Conservation (phyloP, 2,888 invertebrate genomes). For the Ariolimax columbianus region DNA sequence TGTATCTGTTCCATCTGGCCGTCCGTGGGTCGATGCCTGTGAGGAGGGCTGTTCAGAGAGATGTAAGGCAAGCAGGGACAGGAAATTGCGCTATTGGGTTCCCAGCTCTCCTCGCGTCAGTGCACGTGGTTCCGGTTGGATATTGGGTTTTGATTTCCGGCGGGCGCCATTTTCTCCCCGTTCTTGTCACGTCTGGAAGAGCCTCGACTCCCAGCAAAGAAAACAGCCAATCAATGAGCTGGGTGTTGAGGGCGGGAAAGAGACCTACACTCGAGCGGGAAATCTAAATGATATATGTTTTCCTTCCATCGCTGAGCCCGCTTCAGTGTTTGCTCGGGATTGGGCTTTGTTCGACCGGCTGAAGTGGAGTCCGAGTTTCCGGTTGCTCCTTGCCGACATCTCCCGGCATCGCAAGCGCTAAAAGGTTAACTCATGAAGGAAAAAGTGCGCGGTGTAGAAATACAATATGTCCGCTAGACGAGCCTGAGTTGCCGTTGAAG, state of each 20-base stretch:
- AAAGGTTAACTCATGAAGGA: constrained; percentile 38
- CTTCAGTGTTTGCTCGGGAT: constrained; percentile 38
- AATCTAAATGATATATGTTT: constrained; percentile 53
- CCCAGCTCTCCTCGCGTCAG: constrained; percentile 43
- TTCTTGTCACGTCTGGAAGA: constrained; percentile 49
- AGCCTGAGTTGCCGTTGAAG: constrained; percentile 3
- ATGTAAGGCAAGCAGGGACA: constrained; percentile 58
- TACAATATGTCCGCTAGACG: constrained; percentile 13
- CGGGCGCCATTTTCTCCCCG: constrained; percentile 44
- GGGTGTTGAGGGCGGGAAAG: constrained; percentile 44
- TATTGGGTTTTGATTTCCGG: constrained; percentile 61
- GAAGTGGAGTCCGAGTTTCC: constrained; percentile 44
- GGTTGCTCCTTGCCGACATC: constrained; percentile 36
- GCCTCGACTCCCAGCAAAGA: constrained; percentile 36
- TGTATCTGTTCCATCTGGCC: neutral
- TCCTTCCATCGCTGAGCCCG: constrained; percentile 52
- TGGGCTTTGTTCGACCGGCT: constrained; percentile 43
- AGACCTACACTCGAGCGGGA: constrained; percentile 45
- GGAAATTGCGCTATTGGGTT: constrained; percentile 62
- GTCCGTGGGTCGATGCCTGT: constrained; percentile 33
- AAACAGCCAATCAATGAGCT: constrained; percentile 51
- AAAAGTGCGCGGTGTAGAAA: constrained; percentile 23
- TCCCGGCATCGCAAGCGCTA: constrained; percentile 32
- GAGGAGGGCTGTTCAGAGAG: constrained; percentile 37
- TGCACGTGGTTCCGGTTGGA: constrained; percentile 58